Percentiles rank a stretch among this genome's conserved stretches.
Evolutionary conservation across 30 jellyfish, hydroid and myxozoan species (phyloP).

Genomic region (Aurelia aurita complex sp. Pacific): DNA sequence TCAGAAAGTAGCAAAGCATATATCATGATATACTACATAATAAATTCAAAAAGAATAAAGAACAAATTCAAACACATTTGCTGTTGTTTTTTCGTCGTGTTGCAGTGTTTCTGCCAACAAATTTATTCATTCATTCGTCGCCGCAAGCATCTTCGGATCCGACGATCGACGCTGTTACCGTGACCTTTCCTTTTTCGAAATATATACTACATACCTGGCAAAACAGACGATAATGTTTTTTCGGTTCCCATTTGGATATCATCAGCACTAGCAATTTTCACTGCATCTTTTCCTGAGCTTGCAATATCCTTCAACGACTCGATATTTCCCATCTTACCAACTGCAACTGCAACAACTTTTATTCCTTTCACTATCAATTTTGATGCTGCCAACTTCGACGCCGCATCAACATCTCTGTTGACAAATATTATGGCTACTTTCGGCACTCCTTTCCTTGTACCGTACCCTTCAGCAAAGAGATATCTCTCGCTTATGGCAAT

Average conservation of each 20-base stretch:
- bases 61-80: too few relatives aligned
- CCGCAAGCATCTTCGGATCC: too few relatives aligned
- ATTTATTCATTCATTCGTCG: too few relatives aligned
- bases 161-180: conserved; percentile 6
- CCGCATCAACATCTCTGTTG: neutral
- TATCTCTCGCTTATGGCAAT: neutral
- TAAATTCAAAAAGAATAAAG: too few relatives aligned
- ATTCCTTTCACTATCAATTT: conserved; percentile 1
- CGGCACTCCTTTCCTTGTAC: conserved; percentile 30
- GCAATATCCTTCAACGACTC: neutral
- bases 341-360: conserved; percentile 45
- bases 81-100: neutral
- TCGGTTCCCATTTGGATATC: neutral
- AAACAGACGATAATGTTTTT: neutral
- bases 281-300: neutral
- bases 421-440: conserved; percentile 13
- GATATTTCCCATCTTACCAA: conserved; percentile 25
- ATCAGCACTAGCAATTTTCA: neutral
- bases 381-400: conserved; percentile 13
- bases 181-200: neutral
- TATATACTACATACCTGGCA: conserved; percentile 1
- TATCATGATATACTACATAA: too few relatives aligned
- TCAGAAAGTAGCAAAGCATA: too few relatives aligned
- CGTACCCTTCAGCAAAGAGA: conserved; percentile 3
- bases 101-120: too few relatives aligned